Evolutionary conservation across 2,113 vertebrate genomes (phyloP).

Genomic region (Bubalus kerabau): DNA sequence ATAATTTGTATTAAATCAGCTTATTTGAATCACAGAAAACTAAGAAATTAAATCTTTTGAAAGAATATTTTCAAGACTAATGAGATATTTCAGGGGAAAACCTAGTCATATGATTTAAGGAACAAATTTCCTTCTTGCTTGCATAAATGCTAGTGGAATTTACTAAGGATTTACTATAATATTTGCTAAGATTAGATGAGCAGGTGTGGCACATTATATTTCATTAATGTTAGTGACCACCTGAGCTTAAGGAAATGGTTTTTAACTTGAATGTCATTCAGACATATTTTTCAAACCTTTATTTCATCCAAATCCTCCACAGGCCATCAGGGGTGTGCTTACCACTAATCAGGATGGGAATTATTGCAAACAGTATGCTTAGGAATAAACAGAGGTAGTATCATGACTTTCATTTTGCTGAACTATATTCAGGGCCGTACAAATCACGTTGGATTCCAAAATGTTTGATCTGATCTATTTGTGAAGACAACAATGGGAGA

Average conservation of each 20-base stretch:
- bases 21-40: not conserved
- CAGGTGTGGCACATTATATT: constrained; percentile 37
- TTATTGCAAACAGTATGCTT: not conserved
- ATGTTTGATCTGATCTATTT: not conserved
- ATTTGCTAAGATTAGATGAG: constrained; percentile 53
- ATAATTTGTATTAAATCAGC: not conserved
- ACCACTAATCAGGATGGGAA: not conserved
- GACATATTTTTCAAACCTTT: constrained; percentile 12
- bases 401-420: not conserved
- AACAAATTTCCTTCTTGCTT: constrained; percentile 47
- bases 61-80: constrained; percentile 36
- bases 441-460: not conserved
- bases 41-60: not conserved
- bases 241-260: not conserved
- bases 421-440: not conserved
- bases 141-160: constrained; percentile 43
- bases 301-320: not conserved
- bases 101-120: constrained; percentile 5
- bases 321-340: not conserved
- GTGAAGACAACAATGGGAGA: not conserved
- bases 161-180: constrained; percentile 55
- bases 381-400: not conserved
- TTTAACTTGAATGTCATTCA: constrained; percentile 47
- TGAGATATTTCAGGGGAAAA: constrained; percentile 42
- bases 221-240: constrained; percentile 52